Conservation (phyloP, 2,888 invertebrate species). For the Abscondita cerata region DNA sequence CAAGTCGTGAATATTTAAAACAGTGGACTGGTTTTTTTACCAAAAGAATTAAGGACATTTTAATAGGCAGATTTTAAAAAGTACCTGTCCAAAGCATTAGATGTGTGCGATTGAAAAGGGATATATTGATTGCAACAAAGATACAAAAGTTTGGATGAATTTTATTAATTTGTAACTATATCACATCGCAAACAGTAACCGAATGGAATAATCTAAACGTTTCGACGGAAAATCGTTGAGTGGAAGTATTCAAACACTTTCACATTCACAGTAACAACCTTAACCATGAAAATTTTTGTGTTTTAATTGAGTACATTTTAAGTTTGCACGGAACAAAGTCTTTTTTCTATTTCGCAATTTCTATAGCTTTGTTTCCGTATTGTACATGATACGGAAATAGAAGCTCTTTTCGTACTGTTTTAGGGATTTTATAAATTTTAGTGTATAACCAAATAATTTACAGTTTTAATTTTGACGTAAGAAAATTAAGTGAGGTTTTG, state of each 20-base stretch:
- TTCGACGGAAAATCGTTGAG: conserved; percentile 46
- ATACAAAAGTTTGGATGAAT: conserved; percentile 48
- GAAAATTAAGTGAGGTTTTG: too few species aligned
- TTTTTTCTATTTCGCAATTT: too few species aligned
- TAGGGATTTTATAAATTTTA: too few species aligned
- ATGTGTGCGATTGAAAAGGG: conserved; percentile 42
- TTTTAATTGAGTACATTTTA: conserved; percentile 15
- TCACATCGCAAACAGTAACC: conserved; percentile 43
- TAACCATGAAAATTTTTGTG: conserved; percentile 9
- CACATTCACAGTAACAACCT: conserved; percentile 13
- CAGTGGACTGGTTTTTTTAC: conserved; percentile 36
- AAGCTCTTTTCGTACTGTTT: too few species aligned
- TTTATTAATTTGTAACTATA: conserved; percentile 43
- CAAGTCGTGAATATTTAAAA: conserved; percentile 46
- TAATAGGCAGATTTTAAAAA: conserved; percentile 42
- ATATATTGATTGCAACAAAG: conserved; percentile 42
- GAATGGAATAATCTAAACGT: conserved; percentile 46
- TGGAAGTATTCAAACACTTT: conserved; percentile 37
- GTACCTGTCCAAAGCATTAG: conserved; percentile 31
- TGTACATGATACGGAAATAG: too few species aligned
- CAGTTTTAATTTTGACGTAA: too few species aligned
- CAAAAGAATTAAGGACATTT: conserved; percentile 44
- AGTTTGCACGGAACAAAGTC: conserved; percentile 6
- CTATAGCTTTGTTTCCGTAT: too few species aligned
- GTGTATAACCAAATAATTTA: too few species aligned